A percentile compares a stretch with the other conserved stretches of the same genome.
These are phyloP conservation scores for Oscheius sp. DNA, from an alignment of 2,888 invertebrate species.

Conservation along the genomic window DNA sequence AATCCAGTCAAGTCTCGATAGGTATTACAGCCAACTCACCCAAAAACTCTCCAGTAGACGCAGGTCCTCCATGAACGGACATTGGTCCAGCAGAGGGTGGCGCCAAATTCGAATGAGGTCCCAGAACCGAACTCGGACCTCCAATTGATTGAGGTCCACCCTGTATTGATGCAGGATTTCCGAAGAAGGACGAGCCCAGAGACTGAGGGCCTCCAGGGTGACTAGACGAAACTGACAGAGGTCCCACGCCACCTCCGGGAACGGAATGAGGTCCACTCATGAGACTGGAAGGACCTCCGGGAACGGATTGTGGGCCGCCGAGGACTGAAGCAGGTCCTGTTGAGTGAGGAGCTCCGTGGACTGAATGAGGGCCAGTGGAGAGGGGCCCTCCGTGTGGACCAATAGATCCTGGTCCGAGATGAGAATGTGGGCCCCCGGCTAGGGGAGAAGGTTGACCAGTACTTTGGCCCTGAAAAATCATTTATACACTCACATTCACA, in stretches of 20 bases:
- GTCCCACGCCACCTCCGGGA: no score
- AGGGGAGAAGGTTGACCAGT: slow-evolving; percentile 25
- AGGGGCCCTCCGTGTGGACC: slow-evolving; percentile 10
- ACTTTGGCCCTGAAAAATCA: not conserved
- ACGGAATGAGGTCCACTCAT: no score
- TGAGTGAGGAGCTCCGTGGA: slow-evolving; percentile 6
- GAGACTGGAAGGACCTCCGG: not conserved
- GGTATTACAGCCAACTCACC: no score
- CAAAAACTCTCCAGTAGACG: slow-evolving; percentile 16
- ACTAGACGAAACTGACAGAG: no score
- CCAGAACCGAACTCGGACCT: not conserved
- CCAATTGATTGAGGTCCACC: not conserved
- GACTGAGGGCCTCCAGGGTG: slow-evolving; percentile 7
- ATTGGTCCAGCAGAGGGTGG: slow-evolving; percentile 12
- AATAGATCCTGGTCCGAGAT: slow-evolving; percentile 19
- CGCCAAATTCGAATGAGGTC: slow-evolving; percentile 10
- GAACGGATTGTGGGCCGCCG: slow-evolving; percentile 13
- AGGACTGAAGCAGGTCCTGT: slow-evolving; percentile 10
- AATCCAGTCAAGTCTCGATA: no score
- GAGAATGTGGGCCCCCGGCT: slow-evolving; percentile 14
- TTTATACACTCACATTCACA: no score
- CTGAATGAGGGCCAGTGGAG: slow-evolving; percentile 13
- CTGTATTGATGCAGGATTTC: slow-evolving; percentile 1
- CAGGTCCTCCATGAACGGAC: slow-evolving; percentile 25
- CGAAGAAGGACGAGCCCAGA: slow-evolving; percentile 5